These are phyloP conservation scores for Conops quadrifasciatus DNA, from an alignment of 2,888 invertebrate species.

Conservation along the genomic window DNA sequence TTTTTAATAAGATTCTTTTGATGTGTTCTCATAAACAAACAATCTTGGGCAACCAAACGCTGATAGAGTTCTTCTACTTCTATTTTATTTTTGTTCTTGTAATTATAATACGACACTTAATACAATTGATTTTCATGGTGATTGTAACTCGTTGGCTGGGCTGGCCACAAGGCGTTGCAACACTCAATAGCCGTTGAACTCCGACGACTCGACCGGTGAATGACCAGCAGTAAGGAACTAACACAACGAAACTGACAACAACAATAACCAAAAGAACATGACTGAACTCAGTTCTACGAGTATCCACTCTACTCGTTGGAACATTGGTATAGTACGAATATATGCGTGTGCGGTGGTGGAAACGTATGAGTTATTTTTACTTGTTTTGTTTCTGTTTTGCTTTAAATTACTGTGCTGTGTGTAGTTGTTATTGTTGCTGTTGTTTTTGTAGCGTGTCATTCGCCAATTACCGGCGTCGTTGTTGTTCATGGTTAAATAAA, in stretches of 20 bases:
- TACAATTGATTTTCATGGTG: slow-evolving; percentile 5
- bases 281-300: neutral
- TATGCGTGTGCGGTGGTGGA: neutral
- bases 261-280: neutral
- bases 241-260: neutral
- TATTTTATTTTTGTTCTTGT: neutral
- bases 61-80: neutral
- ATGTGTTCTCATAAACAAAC: too few species aligned
- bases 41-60: neutral
- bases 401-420: neutral
- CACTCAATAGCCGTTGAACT: slow-evolving; percentile 9
- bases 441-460: slow-evolving; percentile 8
- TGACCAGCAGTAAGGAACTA: slow-evolving; percentile 14
- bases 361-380: neutral
- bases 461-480: slow-evolving; percentile 25
- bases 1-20: too few species aligned
- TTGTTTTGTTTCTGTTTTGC: neutral
- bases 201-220: slow-evolving; percentile 13
- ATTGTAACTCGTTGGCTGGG: neutral
- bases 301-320: neutral
- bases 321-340: neutral
- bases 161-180: neutral
- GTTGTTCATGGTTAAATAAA: slow-evolving; percentile 31
- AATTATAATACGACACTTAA: neutral
- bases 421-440: slow-evolving; percentile 17